Conservation (phyloP, 2,113 vertebrate genomes). For the Cisticola juncidis region DNA sequence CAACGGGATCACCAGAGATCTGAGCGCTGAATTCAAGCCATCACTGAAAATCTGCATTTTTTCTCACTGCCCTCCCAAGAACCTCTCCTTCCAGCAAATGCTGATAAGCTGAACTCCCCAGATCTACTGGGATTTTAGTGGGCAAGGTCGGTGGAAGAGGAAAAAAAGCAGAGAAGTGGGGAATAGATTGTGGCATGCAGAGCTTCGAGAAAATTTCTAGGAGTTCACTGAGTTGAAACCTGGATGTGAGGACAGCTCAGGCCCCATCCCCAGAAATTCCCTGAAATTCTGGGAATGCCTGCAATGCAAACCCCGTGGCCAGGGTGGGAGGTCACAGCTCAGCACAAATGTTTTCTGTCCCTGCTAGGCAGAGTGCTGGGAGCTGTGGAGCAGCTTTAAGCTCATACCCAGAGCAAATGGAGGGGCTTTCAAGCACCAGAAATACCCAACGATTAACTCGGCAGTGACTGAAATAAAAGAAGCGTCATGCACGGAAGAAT, state of each 20-base stretch:
- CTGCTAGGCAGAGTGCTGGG: neutral
- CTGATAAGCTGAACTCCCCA: neutral
- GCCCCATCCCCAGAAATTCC: neutral
- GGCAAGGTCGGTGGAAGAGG: neutral
- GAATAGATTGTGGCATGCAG: neutral
- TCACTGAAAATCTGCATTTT: neutral
- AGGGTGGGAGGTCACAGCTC: neutral
- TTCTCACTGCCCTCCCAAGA: neutral
- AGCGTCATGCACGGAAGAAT: neutral
- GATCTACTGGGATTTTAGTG: neutral
- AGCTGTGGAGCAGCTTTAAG: neutral
- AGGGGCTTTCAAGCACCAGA: conserved; percentile 1
- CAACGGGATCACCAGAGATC: neutral
- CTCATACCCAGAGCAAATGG: conserved; percentile 22
- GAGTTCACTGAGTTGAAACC: neutral
- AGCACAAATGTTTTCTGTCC: neutral
- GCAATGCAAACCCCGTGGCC: neutral
- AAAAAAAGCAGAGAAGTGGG: neutral
- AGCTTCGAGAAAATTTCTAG: neutral
- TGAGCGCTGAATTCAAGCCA: neutral
- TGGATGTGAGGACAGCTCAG: neutral
- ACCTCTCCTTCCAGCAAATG: neutral
- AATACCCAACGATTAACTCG: conserved; percentile 13
- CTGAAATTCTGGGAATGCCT: neutral
- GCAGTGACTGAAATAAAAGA: conserved; percentile 13